phyloP scores from a whole-genome alignment of 1,140 invertebrate genomes.

The Panonychus citri region DNA sequence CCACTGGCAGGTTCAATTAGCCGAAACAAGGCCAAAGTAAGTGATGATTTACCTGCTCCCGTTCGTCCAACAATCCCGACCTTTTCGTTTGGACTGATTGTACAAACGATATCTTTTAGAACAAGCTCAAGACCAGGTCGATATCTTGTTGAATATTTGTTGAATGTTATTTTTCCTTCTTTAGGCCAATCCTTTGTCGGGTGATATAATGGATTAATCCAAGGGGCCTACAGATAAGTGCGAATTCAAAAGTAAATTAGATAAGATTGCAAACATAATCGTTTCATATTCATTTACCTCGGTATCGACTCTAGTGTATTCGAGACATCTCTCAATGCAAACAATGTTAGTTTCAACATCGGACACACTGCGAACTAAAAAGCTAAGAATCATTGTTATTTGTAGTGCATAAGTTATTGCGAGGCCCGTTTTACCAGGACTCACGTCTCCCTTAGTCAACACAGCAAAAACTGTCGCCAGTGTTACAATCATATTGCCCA shows the following conservation, averaged over 20 bases:
- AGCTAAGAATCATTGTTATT: slow-evolving; percentile 46
- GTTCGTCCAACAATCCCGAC: slow-evolving; percentile 8
- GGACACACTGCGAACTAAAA: slow-evolving; percentile 31
- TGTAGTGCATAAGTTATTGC: slow-evolving; percentile 31
- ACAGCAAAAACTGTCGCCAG: slow-evolving; percentile 29
- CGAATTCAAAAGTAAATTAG: too few relatives aligned
- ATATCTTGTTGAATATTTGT: slow-evolving; percentile 51
- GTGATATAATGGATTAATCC: slow-evolving; percentile 8
- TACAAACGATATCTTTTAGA: slow-evolving; percentile 29
- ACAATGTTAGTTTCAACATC: slow-evolving; percentile 38
- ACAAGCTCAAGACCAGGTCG: slow-evolving; percentile 59
- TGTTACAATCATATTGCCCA: slow-evolving; percentile 29
- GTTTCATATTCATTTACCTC: too few relatives aligned
- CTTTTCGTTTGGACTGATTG: slow-evolving; percentile 11
- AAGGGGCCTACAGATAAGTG: slow-evolving; percentile 7
- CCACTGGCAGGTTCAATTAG: slow-evolving; percentile 34
- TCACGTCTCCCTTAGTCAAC: slow-evolving; percentile 21
- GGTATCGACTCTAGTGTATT: slow-evolving; percentile 25
- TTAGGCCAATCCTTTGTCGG: slow-evolving; percentile 37
- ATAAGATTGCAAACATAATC: too few relatives aligned
- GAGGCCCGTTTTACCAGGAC: slow-evolving; percentile 29
- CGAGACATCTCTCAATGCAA: slow-evolving; percentile 33
- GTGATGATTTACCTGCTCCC: slow-evolving; percentile 29
- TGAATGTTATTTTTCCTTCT: slow-evolving; percentile 44
- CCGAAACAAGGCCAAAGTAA: slow-evolving; percentile 30